Percentiles rank a stretch among this genome's conserved stretches.
phyloP scores from a whole-genome alignment of 2,797 vertebrate genomes.

The Chelidonichthys spinosus region DNA sequence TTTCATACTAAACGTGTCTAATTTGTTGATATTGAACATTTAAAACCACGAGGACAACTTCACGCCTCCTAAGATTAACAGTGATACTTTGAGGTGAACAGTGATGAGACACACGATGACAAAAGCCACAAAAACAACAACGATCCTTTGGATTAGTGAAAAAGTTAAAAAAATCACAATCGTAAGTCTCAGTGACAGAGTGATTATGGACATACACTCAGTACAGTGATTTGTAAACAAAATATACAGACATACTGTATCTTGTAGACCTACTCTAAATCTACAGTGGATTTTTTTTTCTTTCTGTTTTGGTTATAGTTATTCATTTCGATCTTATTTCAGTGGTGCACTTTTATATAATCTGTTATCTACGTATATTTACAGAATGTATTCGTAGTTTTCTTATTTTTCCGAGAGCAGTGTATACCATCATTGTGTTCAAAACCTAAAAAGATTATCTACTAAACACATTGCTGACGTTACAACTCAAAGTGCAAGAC shows the following conservation, averaged over 20 bases:
- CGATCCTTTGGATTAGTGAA: constrained; percentile 70
- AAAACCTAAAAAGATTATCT: constrained; percentile 52
- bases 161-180: constrained; percentile 71
- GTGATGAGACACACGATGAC: constrained; percentile 40
- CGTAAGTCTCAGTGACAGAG: constrained; percentile 64
- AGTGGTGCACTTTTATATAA: constrained; percentile 48
- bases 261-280: constrained; percentile 37
- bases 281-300: constrained; percentile 58
- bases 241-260: constrained; percentile 57
- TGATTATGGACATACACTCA: constrained; percentile 53
- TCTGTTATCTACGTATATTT: constrained; percentile 57
- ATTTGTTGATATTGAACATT: constrained; percentile 45
- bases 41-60: constrained; percentile 52
- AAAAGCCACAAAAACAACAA: constrained; percentile 40
- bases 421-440: constrained; percentile 29
- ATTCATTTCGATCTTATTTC: constrained; percentile 47
- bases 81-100: constrained; percentile 49
- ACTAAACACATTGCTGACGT: constrained; percentile 46
- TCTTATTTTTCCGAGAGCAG: constrained; percentile 33
- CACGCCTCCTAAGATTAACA: constrained; percentile 33
- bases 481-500: constrained; percentile 73
- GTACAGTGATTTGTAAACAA: constrained; percentile 67
- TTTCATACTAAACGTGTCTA: constrained; percentile 24
- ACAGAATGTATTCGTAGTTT: constrained; percentile 40
- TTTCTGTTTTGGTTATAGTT: constrained; percentile 62